Evolutionary conservation across 1,140 invertebrate species (phyloP), one percentile per base, ranked within the genome.

Genomic region (Mamestra configurata): DNA sequence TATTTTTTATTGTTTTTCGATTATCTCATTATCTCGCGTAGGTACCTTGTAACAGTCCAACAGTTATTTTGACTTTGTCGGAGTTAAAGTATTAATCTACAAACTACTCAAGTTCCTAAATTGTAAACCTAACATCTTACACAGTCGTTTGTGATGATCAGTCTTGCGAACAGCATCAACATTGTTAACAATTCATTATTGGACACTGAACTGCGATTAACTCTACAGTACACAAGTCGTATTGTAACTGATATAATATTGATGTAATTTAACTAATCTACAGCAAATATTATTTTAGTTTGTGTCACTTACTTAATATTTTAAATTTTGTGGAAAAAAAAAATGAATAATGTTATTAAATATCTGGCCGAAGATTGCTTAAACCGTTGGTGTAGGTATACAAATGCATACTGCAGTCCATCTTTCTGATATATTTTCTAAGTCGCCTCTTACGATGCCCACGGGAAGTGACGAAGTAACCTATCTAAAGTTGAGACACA

Each of bases 381-480:
- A 0, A 51, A n/a, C 4, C 13, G 46, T 1, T 0, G 15, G 15
- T 49, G 13, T 15, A 1, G 7, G 13, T 15, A 15, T 10, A 46
- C 1, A 15, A 46, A 46, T 15, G 11, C 43, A 15, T 46, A 15
- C 37, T 10, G 10, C 13, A 0, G 43, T 15, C 43, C 18, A 22
- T 57, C 35, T 57, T 77, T 64, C 27, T 61, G 27, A 61, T 8
- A 61, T 18, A 61, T 61, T 61, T 61, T 61, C 57, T n/a, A 31
- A 59, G 57, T 37, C 15, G 13, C 31, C 31, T 61, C 2, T 27
- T 59, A 59, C 57, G 57, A 59, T n/a, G 15, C 57, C 27, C 57
- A 59, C 13, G 57, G 57, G 57, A 59, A 35, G 57, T 8, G 1
- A 35, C 13, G 59, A 61, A 57, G 22, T n/a, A 61, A 31, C 37